Conservation (phyloP, 2,797 vertebrate genomes). For the Urophycis tenuis region DNA sequence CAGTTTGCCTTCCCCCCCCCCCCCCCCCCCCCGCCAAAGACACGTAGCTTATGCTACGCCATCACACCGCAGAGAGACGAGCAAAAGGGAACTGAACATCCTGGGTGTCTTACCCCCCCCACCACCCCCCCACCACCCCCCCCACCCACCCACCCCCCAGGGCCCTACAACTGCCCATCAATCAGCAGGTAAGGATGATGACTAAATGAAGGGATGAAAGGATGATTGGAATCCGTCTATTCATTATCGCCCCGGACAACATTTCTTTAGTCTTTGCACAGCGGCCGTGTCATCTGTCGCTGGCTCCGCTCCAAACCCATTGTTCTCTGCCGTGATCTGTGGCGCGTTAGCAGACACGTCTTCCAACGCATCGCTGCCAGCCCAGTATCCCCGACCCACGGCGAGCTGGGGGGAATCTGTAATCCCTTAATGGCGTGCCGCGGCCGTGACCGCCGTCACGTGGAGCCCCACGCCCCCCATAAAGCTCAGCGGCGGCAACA, state of each 20-base stretch:
- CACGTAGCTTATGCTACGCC: not conserved
- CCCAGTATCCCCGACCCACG: no score
- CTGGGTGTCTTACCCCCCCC: no score
- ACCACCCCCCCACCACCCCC: no score
- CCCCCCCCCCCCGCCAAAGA: no score
- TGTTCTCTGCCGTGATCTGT: not conserved
- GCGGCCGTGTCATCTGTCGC: not conserved
- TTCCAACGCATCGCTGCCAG: no score
- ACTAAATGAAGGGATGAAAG: not conserved
- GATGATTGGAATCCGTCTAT: not conserved
- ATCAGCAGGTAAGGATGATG: not conserved
- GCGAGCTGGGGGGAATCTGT: not conserved
- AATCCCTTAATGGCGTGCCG: not conserved
- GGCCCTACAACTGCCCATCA: not conserved
- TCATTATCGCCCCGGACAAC: not conserved
- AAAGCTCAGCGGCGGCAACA: not conserved
- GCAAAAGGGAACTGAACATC: no score
- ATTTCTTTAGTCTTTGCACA: not conserved
- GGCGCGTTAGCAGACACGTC: no score
- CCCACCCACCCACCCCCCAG: no score
- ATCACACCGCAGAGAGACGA: no score
- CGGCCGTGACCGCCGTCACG: not conserved
- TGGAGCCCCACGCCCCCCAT: no score
- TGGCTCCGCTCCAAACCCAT: not conserved
- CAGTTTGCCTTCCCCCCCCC: not conserved